phyloP scores from a whole-genome alignment of 1,140 invertebrate genomes.

The Bradysia coprophila region DNA sequence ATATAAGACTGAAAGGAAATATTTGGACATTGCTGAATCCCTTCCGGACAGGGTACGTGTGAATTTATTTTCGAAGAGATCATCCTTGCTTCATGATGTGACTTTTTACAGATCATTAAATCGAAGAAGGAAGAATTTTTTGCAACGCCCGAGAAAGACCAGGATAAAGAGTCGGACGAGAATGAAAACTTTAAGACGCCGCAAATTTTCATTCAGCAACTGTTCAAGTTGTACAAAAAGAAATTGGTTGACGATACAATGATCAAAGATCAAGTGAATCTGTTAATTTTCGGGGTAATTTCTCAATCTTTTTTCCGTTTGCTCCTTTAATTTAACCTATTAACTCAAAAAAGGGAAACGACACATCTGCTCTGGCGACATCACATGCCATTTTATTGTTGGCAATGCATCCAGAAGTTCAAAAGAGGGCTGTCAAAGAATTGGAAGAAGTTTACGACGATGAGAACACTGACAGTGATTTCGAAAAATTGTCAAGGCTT shows the following conservation, averaged over 20 bases:
- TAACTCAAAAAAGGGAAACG: not conserved
- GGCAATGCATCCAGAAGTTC: constrained; percentile 13
- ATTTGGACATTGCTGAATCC: too few species aligned
- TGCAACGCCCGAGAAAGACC: too few species aligned
- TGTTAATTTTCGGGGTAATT: too few species aligned
- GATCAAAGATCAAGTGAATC: not conserved
- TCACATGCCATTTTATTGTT: constrained; percentile 8
- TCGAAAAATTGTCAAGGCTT: constrained; percentile 35
- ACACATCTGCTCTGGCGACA: not conserved
- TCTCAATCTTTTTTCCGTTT: too few species aligned
- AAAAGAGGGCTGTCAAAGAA: constrained; percentile 34
- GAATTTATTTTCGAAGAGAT: too few species aligned
- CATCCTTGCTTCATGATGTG: too few species aligned
- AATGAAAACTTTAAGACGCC: not conserved
- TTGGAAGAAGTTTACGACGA: constrained; percentile 28
- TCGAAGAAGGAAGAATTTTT: too few species aligned
- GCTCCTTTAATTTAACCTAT: too few species aligned
- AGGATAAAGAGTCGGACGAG: too few species aligned
- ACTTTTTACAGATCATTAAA: too few species aligned
- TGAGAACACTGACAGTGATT: constrained; percentile 13
- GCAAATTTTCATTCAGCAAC: not conserved
- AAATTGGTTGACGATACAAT: not conserved
- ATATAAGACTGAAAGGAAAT: too few species aligned
- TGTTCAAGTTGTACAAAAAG: not conserved
- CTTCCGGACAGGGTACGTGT: too few species aligned